phyloP scores from a whole-genome alignment of 2,797 vertebrate genomes.

The Astyanax mexicanus region DNA sequence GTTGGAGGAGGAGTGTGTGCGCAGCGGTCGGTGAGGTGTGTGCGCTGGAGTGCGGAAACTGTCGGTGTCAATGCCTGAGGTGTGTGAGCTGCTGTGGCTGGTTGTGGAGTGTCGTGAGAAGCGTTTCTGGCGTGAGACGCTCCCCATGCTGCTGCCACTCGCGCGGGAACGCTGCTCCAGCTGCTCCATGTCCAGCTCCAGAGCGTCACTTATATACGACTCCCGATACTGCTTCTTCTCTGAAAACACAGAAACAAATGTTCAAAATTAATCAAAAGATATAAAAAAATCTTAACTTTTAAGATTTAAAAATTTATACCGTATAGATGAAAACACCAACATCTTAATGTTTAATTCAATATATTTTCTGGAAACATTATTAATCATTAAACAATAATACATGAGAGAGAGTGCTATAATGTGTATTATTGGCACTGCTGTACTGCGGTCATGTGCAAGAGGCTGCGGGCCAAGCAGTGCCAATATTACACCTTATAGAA shows the following conservation, averaged over 20 bases:
- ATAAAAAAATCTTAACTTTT: no score
- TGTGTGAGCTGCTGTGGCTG: slow-evolving; percentile 96
- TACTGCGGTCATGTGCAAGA: no score
- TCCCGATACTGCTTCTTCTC: slow-evolving; percentile 99
- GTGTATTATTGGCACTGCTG: no score
- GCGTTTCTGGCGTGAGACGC: slow-evolving; percentile 85
- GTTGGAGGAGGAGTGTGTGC: slow-evolving; percentile 93
- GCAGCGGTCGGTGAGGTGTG: slow-evolving; percentile 83
- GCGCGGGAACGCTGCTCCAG: slow-evolving; percentile 93
- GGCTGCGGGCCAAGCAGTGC: no score
- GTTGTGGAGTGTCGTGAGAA: slow-evolving; percentile 91
- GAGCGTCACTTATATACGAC: slow-evolving; percentile 97
- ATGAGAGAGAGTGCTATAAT: no score
- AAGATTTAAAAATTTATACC: no score
- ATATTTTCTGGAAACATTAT: no score
- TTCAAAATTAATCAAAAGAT: neutral
- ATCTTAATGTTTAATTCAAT: no score
- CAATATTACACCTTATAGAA: no score
- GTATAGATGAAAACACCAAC: no score
- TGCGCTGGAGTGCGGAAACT: slow-evolving; percentile 80
- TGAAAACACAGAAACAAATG: slow-evolving; percentile 56
- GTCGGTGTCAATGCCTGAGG: slow-evolving; percentile 94
- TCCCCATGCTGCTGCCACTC: slow-evolving; percentile 93
- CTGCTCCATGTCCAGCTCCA: slow-evolving; percentile 95
- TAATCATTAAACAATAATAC: no score